Percentiles rank a stretch among this genome's conserved stretches.
phyloP scores from a whole-genome alignment of 2,888 invertebrate genomes.

The Ennomos quercinarius region DNA sequence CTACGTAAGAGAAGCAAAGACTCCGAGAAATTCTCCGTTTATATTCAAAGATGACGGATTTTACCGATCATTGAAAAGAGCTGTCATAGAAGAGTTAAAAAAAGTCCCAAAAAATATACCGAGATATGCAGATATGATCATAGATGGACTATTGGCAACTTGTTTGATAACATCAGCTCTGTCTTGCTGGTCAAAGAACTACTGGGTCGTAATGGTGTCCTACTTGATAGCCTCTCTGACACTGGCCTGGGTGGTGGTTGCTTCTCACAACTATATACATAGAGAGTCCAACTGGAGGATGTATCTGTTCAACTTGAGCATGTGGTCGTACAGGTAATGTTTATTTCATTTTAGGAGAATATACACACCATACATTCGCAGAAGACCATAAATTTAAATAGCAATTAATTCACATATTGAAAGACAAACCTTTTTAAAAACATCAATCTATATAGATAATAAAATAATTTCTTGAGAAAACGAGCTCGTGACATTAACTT shows the following conservation, averaged over 20 bases:
- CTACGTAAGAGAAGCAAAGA: conserved; percentile 86
- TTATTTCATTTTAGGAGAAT: neutral
- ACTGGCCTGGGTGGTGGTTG: conserved; percentile 85
- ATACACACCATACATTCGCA: too few species aligned
- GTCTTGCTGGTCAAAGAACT: conserved; percentile 52
- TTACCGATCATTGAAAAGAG: conserved; percentile 88
- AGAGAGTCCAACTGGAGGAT: conserved; percentile 91
- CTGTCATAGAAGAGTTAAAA: conserved; percentile 83
- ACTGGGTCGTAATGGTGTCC: conserved; percentile 52
- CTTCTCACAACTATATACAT: conserved; percentile 92
- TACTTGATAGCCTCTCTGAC: conserved; percentile 83
- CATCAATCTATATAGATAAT: too few species aligned
- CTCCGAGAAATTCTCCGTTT: conserved; percentile 88
- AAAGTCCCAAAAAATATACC: conserved; percentile 72
- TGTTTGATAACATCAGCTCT: conserved; percentile 60
- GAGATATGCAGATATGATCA: conserved; percentile 61
- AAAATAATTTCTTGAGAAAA: too few species aligned
- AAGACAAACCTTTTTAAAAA: too few species aligned
- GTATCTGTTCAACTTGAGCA: conserved; percentile 90
- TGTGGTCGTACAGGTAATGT: conserved; percentile 83
- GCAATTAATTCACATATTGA: too few species aligned
- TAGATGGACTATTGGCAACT: conserved; percentile 65
- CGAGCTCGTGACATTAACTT: too few species aligned
- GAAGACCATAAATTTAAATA: too few species aligned
- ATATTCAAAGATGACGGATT: conserved; percentile 91